Evolutionary conservation across 2,113 vertebrate genomes (phyloP).

Genomic region (Xyliphius kryptos): DNA sequence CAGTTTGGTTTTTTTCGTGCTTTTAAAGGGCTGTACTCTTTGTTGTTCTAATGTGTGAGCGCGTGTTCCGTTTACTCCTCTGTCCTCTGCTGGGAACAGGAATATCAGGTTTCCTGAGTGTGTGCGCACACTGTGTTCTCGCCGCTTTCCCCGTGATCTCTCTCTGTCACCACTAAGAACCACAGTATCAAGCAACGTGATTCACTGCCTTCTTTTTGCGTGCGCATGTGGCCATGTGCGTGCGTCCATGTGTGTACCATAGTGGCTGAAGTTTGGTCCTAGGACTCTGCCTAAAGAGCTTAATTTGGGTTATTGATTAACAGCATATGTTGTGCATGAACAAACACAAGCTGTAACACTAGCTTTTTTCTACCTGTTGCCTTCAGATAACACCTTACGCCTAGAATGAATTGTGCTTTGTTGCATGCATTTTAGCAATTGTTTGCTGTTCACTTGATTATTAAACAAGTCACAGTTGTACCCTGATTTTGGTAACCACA

Average conservation of each 20-base stretch:
- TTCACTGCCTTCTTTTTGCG: neutral
- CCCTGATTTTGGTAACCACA: neutral
- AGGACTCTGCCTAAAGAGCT: neutral
- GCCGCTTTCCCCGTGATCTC: conserved; percentile 50
- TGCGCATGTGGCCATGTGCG: conserved; percentile 1
- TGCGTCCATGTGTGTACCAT: neutral
- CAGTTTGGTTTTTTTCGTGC: conserved; percentile 10
- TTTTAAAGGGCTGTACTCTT: conserved; percentile 10
- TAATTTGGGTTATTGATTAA: conserved; percentile 8
- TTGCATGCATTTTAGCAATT: neutral
- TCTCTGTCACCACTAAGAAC: neutral
- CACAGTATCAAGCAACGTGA: neutral
- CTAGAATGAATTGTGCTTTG: neutral
- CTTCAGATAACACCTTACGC: neutral
- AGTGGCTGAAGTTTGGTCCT: conserved; percentile 20
- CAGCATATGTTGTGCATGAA: neutral
- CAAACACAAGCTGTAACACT: neutral
- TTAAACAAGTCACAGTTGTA: neutral
- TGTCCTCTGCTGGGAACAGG: conserved; percentile 55
- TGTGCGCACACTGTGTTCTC: conserved; percentile 52
- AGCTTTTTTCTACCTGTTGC: too few species aligned
- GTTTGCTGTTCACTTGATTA: neutral
- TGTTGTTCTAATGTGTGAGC: conserved; percentile 6
- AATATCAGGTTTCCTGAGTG: conserved; percentile 66
- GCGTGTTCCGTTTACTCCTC: conserved; percentile 1